These are phyloP conservation scores for Phortica magna DNA, from an alignment of 2,888 invertebrate species.

Conservation along the genomic window DNA sequence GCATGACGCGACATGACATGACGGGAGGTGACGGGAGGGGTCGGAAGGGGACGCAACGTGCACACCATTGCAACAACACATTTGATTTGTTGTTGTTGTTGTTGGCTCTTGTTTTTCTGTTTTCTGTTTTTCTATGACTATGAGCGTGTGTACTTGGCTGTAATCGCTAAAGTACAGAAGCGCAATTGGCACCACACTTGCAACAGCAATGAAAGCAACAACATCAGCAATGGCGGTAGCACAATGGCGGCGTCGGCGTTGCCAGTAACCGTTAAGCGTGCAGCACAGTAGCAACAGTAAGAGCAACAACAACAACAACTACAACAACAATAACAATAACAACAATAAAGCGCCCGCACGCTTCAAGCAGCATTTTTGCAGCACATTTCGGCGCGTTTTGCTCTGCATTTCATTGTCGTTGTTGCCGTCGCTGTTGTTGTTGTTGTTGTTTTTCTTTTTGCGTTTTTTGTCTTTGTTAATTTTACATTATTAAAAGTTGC, in stretches of 20 bases:
- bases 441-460: slow-evolving; percentile 33
- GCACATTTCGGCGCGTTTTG: slow-evolving; percentile 6
- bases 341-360: slow-evolving; percentile 59
- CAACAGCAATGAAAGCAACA: slow-evolving; percentile 32
- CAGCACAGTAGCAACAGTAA: slow-evolving; percentile 47
- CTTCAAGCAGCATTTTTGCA: slow-evolving; percentile 19
- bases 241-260: slow-evolving; percentile 61
- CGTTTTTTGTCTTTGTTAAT: slow-evolving; percentile 19
- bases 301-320: slow-evolving; percentile 39
- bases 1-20: not conserved
- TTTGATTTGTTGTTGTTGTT: slow-evolving; percentile 16
- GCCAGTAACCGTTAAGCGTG: slow-evolving; percentile 60
- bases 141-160: not conserved
- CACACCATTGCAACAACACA: slow-evolving; percentile 27
- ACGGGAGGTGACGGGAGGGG: too few relatives aligned
- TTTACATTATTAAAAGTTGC: slow-evolving; percentile 29
- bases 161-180: slow-evolving; percentile 37
- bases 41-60: not conserved
- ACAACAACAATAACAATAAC: slow-evolving; percentile 35
- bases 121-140: not conserved
- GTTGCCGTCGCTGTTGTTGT: slow-evolving; percentile 39
- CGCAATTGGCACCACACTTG: slow-evolving; percentile 53
- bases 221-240: slow-evolving; percentile 21
- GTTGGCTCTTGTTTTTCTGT: not conserved
- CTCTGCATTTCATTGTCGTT: not conserved